Evolutionary conservation across 2,797 vertebrate genomes (phyloP).

Genomic region (Melanotaenia pygmaea): DNA sequence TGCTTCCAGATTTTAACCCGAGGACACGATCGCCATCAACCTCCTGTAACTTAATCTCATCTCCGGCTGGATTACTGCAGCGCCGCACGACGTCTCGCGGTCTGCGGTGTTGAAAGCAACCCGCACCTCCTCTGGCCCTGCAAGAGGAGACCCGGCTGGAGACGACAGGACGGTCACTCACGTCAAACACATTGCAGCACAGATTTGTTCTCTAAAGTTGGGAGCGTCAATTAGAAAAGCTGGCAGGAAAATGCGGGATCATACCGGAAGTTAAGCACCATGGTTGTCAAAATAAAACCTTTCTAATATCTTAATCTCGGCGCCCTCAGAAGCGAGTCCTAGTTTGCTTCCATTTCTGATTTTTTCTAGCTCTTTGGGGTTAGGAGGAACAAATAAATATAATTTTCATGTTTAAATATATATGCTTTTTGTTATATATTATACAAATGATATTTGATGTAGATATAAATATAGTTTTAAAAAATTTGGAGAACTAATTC

Average conservation of each 20-base stretch:
- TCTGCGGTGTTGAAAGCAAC: conserved; percentile 39
- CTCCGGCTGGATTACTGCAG: conserved; percentile 66
- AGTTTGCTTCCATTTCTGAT: no score
- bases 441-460: no score
- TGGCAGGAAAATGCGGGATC: background rate
- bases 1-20: conserved; percentile 76
- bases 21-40: conserved; percentile 67
- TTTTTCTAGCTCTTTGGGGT: no score
- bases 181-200: background rate
- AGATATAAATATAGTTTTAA: no score
- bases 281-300: background rate
- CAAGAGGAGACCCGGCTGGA: conserved; percentile 34
- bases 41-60: conserved; percentile 78
- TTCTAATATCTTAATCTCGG: background rate
- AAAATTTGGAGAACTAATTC: no score
- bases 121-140: conserved; percentile 35
- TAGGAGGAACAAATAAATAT: no score
- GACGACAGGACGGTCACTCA: conserved; percentile 24
- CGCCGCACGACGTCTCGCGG: conserved; percentile 31
- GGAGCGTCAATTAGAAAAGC: conserved; percentile 39
- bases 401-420: no score
- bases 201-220: background rate
- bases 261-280: background rate
- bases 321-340: no score
- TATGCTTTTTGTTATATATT: no score